Percentiles rank a stretch among this genome's conserved stretches.
Evolutionary conservation across 2,888 invertebrate species (phyloP).

Genomic region (Scaptomyza tumidula): DNA sequence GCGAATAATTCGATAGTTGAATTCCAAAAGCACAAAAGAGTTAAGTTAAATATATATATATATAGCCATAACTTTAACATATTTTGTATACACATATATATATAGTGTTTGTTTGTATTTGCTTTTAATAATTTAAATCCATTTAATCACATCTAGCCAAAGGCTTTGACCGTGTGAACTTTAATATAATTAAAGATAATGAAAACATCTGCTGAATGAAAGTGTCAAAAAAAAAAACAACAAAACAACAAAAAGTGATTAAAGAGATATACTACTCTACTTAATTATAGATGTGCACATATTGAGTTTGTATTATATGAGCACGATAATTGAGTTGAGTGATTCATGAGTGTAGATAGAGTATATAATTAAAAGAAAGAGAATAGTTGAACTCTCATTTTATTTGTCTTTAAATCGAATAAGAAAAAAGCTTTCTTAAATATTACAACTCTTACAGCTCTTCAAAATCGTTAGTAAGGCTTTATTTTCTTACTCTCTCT

Average conservation of each 20-base stretch:
- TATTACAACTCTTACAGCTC: too few relatives aligned
- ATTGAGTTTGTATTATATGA: neutral
- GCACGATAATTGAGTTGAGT: neutral
- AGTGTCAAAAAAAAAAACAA: constrained; percentile 1
- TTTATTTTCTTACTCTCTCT: too few relatives aligned
- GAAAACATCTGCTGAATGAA: neutral
- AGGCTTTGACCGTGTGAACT: neutral
- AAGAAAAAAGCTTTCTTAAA: too few relatives aligned
- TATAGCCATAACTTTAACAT: neutral
- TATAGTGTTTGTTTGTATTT: neutral
- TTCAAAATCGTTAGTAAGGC: too few relatives aligned
- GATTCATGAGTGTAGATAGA: neutral
- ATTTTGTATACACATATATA: too few relatives aligned
- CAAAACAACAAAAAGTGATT: neutral
- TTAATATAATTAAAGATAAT: constrained; percentile 24
- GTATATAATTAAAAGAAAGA: neutral
- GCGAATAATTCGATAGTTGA: constrained; percentile 17
- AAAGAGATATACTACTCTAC: neutral
- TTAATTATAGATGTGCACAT: neutral
- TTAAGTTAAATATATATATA: neutral
- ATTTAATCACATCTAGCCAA: neutral
- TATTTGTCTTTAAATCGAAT: too few relatives aligned
- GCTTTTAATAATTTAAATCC: neutral
- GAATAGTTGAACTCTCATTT: too few relatives aligned
- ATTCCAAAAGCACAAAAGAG: constrained; percentile 7